Evolutionary conservation across 2,113 vertebrate genomes (phyloP), one percentile per base, ranked within the genome.

Genomic region (Pampusana beccarii): DNA sequence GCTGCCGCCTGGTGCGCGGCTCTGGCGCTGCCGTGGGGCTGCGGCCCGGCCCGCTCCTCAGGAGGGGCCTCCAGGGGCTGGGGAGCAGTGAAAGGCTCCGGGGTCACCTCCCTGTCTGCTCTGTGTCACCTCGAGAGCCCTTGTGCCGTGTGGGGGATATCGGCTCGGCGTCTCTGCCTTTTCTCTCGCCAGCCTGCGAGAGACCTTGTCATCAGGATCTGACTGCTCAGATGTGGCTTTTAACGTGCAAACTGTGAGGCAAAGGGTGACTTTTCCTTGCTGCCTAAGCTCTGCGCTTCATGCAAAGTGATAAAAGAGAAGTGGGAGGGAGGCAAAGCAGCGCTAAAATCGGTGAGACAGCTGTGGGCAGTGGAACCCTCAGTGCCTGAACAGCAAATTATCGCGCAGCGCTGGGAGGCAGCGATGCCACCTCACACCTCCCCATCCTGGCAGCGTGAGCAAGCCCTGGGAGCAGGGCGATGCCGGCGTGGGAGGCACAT

Each of bases 151-250:
- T 3, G 2, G 53, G 31, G 23, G 11, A 42, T 48, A 18, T 44
- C 33, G 28, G 34, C 36, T 38, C 42, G 26, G 28, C 0, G 1
- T 34, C 58, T 9, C 16, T n/a, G 51, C 2, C 9, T n/a, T 65
- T 25, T 31, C 50, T 46, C 61, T 24, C 1, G 0, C 38, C 71
- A n/a, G 38, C 29, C 44, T 38, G 70, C 0, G 0, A 18, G 71
- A 64, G 42, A 8, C 1, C 0, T 28, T 51, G 24, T n/a, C 34
- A 25, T n/a, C 23, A 3, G 25, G 18, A 10, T 36, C 79, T 53
- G 42, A 6, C 42, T 58, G 44, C 56, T 80, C 74, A 23, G 44
- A 4, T 58, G 44, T 16, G 34, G 50, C 67, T 40, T 66, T 16
- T 42, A 65, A 46, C 23, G 5, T 5, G 8, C 33, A 29, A 23